Evolutionary conservation across 2,888 invertebrate species (phyloP).

Genomic region (Eristalinus aeneus): DNA sequence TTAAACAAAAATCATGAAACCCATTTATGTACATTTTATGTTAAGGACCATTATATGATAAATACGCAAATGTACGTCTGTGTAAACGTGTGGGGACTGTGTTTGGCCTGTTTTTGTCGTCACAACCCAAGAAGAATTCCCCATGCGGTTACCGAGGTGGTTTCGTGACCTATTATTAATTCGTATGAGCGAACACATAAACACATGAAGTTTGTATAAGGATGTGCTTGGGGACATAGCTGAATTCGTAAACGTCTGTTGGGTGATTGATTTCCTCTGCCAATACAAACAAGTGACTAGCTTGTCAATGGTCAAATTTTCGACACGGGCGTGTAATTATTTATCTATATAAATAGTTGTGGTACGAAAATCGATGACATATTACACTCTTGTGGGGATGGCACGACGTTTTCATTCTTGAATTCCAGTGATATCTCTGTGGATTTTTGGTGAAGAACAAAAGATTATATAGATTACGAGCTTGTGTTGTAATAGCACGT

Average conservation of each 20-base stretch:
- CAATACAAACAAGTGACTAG: background rate
- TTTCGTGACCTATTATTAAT: slow-evolving; percentile 73
- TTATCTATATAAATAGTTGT: slow-evolving; percentile 10
- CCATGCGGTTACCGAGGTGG: slow-evolving; percentile 55
- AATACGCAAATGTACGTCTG: background rate
- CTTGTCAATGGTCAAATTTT: slow-evolving; percentile 18
- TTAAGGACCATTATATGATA: slow-evolving; percentile 31
- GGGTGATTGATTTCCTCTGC: slow-evolving; percentile 32
- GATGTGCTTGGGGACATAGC: slow-evolving; percentile 29
- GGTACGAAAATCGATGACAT: background rate
- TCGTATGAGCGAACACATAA: slow-evolving; percentile 36
- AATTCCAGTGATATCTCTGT: background rate
- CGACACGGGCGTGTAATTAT: background rate
- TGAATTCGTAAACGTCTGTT: slow-evolving; percentile 3
- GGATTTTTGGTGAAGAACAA: background rate
- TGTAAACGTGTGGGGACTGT: background rate
- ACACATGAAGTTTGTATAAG: slow-evolving; percentile 37
- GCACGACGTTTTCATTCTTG: background rate
- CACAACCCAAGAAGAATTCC: slow-evolving; percentile 20
- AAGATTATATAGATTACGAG: background rate
- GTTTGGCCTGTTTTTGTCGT: slow-evolving; percentile 31
- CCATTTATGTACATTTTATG: slow-evolving; percentile 53
- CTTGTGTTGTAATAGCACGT: too few species aligned
- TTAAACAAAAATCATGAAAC: slow-evolving; percentile 61
- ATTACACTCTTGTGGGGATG: background rate